Base-by-base conservation (phyloP, 2,888 invertebrate species). In the Eilema depressum region DNA sequence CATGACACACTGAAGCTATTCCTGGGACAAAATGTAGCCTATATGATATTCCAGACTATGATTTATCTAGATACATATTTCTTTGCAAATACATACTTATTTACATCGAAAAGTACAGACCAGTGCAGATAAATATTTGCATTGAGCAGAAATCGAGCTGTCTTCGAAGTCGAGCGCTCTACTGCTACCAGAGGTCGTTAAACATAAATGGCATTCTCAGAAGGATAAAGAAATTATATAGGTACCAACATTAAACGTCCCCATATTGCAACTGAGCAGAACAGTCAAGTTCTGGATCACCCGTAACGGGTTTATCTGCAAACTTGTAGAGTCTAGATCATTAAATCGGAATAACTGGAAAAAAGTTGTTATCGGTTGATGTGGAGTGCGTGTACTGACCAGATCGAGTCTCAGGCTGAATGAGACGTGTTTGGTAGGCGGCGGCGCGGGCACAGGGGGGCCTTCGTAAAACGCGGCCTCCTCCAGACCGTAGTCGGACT, bases 381-480 rank as follows among this genome's bases (percentile, higher is more conserved):
- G 66, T 62, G 56, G 47, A 63, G 68, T 74, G 73, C 60, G 47
- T 71, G 69, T 70, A 74, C 91, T 89, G 75, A 95, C 95, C 93
- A 95, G 82, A 74, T 95, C 94, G 30, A 95, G 93, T 69, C 94
- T 88, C 68, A 95, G 86, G 79, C 92, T 94, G 86, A 95, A 95
- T 68, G 95, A 95, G 76, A 95, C 95, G 71, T 95, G 95, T 79
- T 95, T 95, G 75, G 95, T 89, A 56, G 91, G 93, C 62, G 95
- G 93, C 57, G 92, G 92, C 67, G 91, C 88, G 12, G 86, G 76
- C 75, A 91, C 90, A 73, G 96, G 95, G 75, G 95, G 96, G 63
- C 96, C 96, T 84, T 97, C 97, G 91, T 97, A 97, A 90, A 97
- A 97, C 79, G 96, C 96, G 76, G 97, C 96, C 86, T 97, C 97